phyloP scores from a whole-genome alignment of 2,113 vertebrate genomes.

The Centropus bengalensis region DNA sequence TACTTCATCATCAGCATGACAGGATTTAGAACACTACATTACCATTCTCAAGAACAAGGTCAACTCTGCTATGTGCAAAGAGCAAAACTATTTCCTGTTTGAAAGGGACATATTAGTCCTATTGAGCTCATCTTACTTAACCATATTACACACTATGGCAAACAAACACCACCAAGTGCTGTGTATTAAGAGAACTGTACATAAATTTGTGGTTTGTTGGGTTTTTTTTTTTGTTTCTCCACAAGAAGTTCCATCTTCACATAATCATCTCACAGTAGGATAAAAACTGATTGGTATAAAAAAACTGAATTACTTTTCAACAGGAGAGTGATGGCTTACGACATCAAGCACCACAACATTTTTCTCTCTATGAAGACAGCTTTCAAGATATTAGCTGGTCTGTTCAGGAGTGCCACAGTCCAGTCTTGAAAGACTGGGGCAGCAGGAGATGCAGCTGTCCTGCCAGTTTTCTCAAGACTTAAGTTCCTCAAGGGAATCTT shows the following conservation, averaged over 20 bases:
- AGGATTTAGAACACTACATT: conserved; percentile 36
- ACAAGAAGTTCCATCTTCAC: background rate
- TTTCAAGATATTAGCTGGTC: conserved; percentile 68
- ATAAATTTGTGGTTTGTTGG: background rate
- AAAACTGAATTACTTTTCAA: background rate
- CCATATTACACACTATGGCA: background rate
- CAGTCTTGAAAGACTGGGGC: conserved; percentile 72
- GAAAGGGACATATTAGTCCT: background rate
- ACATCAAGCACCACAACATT: fast-evolving
- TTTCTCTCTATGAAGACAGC: background rate
- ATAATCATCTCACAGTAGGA: background rate
- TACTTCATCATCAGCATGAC: conserved; percentile 43
- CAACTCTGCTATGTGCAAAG: background rate
- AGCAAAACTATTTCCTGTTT: conserved; percentile 7
- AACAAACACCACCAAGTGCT: background rate
- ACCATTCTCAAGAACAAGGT: conserved; percentile 44
- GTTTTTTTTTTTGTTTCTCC: background rate
- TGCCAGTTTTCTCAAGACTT: conserved; percentile 76
- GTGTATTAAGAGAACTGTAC: background rate
- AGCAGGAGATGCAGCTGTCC: conserved; percentile 78
- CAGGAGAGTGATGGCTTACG: background rate
- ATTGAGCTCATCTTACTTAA: background rate
- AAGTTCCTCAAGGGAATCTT: conserved; percentile 75
- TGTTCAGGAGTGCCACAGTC: conserved; percentile 74
- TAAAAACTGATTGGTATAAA: background rate